Conservation (phyloP, 2,113 vertebrate genomes). For the Cavia porcellus region DNA sequence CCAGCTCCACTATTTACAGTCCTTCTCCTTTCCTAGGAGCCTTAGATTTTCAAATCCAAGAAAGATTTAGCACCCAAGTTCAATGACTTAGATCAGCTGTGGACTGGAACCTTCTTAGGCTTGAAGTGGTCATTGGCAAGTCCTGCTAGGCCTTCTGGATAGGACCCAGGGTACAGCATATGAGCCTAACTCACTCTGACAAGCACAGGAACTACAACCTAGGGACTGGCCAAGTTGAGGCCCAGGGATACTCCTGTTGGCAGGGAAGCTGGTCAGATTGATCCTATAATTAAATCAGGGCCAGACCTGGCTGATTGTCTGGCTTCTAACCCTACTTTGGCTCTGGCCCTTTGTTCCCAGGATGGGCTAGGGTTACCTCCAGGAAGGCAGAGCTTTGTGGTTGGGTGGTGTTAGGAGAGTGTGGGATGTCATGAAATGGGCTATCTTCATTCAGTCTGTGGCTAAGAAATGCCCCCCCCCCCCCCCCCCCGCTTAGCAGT, state of each 20-base stretch:
- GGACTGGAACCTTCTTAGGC: not conserved
- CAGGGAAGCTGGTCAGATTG: constrained; percentile 60
- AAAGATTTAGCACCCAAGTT: not conserved
- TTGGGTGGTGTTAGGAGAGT: no score
- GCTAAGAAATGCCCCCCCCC: not conserved
- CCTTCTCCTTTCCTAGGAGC: not conserved
- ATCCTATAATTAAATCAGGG: constrained; percentile 74
- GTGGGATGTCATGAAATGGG: not conserved
- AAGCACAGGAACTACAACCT: constrained; percentile 56
- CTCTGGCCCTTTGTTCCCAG: constrained; percentile 23
- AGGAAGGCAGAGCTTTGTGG: not conserved
- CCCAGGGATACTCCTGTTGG: constrained; percentile 44
- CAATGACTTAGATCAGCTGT: not conserved
- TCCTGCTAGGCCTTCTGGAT: constrained; percentile 47
- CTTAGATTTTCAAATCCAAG: not conserved
- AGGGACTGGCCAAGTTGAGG: constrained; percentile 63
- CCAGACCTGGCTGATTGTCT: constrained; percentile 33
- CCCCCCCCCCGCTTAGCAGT: no score
- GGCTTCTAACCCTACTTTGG: constrained; percentile 42
- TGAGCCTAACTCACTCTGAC: constrained; percentile 77
- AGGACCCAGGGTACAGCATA: constrained; percentile 22
- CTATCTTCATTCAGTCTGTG: not conserved
- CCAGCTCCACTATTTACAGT: not conserved
- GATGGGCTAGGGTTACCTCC: not conserved
- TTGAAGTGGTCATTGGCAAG: not conserved